Percentiles rank a stretch among this genome's conserved stretches.
Evolutionary conservation across 2,113 vertebrate genomes (phyloP).

Genomic region (Xyrauchen texanus): DNA sequence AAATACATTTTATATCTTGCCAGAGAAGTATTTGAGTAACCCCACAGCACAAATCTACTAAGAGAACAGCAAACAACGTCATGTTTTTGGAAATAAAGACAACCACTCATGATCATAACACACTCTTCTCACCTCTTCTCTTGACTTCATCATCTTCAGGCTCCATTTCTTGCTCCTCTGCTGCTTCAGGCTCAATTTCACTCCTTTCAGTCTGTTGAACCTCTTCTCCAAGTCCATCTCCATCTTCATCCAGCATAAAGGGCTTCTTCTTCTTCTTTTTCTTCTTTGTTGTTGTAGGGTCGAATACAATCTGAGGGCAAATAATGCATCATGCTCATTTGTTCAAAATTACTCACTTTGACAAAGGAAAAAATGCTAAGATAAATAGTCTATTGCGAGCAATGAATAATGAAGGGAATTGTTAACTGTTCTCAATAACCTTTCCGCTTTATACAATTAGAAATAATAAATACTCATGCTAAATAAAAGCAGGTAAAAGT

Average conservation of each 20-base stretch:
- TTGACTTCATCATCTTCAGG: slow-evolving; percentile 90
- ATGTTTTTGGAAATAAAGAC: too few relatives aligned
- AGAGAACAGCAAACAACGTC: background rate
- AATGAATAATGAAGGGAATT: too few relatives aligned
- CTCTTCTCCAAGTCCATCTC: slow-evolving; percentile 81
- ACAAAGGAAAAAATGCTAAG: background rate
- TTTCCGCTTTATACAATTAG: too few relatives aligned
- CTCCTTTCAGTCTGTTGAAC: slow-evolving; percentile 84
- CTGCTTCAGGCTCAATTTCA: slow-evolving; percentile 86
- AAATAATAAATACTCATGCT: too few relatives aligned
- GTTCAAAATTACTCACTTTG: background rate
- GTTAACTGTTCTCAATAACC: too few relatives aligned
- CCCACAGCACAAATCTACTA: background rate
- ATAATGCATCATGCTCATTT: background rate
- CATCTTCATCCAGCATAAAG: slow-evolving; percentile 96
- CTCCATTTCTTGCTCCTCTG: slow-evolving; percentile 89
- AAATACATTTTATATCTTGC: background rate
- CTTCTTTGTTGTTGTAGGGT: slow-evolving; percentile 96
- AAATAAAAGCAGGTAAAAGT: background rate
- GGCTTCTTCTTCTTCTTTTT: slow-evolving; percentile 99
- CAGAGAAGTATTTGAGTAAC: background rate
- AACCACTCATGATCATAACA: too few relatives aligned
- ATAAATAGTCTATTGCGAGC: background rate
- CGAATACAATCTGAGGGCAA: slow-evolving; percentile 91
- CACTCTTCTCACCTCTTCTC: slow-evolving; percentile 83